phyloP scores from a whole-genome alignment of 2,888 invertebrate species.

The Ligdia adustata region DNA sequence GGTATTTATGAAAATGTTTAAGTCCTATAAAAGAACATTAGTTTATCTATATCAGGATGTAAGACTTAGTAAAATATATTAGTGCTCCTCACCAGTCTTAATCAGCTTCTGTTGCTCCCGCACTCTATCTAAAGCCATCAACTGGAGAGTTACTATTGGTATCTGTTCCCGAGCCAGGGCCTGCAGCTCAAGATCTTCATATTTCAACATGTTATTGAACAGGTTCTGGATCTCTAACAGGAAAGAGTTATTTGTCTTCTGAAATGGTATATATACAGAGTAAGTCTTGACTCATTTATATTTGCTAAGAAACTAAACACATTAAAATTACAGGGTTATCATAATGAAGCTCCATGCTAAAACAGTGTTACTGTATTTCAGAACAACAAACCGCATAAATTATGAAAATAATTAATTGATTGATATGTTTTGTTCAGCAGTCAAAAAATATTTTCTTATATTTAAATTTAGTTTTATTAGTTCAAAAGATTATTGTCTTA shows the following conservation, averaged over 20 bases:
- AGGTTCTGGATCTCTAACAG: conserved; percentile 58
- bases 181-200: conserved; percentile 88
- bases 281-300: background rate
- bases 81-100: conserved; percentile 69
- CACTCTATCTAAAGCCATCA: conserved; percentile 85
- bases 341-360: too few species aligned
- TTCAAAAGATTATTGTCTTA: too few species aligned
- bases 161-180: conserved; percentile 86
- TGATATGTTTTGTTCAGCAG: too few species aligned
- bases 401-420: too few species aligned
- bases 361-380: conserved; percentile 8
- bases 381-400: too few species aligned
- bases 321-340: background rate
- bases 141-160: conserved; percentile 86
- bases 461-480: too few species aligned
- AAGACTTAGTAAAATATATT: too few species aligned
- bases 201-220: conserved; percentile 86
- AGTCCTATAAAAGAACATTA: too few species aligned
- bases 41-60: too few species aligned
- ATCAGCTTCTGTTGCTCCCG: conserved; percentile 85
- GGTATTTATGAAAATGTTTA: too few species aligned
- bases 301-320: background rate
- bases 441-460: too few species aligned
- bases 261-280: conserved; percentile 23
- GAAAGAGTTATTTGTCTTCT: conserved; percentile 67